A percentile compares a stretch with the other conserved stretches of the same genome.
phyloP scores from a whole-genome alignment of 1,140 invertebrate species.

The Apis florea region DNA sequence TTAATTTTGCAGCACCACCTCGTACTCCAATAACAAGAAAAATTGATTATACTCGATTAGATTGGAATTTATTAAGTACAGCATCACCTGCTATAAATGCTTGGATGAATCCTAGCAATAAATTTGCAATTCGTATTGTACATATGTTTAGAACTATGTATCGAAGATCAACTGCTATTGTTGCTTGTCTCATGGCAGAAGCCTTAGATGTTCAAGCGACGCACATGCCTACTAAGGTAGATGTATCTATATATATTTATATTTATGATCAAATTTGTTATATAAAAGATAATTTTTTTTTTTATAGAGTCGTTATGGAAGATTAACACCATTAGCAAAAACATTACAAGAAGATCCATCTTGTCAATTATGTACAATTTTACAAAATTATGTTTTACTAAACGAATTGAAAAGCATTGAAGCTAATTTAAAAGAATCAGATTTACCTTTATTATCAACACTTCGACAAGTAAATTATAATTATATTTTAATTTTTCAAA shows the following conservation, averaged over 20 bases:
- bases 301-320: constrained; percentile 92
- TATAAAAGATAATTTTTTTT: constrained; percentile 10
- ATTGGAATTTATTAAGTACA: constrained; percentile 98
- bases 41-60: constrained; percentile 95
- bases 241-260: constrained; percentile 4
- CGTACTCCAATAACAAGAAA: constrained; percentile 96
- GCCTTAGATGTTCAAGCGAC: constrained; percentile 92
- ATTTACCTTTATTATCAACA: constrained; percentile 92
- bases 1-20: constrained; percentile 98
- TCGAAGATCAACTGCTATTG: constrained; percentile 90
- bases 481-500: constrained; percentile 2
- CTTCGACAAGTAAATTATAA: constrained; percentile 86
- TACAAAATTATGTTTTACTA: constrained; percentile 91
- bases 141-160: constrained; percentile 89
- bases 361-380: constrained; percentile 94
- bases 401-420: constrained; percentile 89
- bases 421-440: constrained; percentile 89
- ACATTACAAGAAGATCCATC: constrained; percentile 97
- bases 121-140: constrained; percentile 90
- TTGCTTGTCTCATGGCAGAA: constrained; percentile 97
- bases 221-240: constrained; percentile 91
- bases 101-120: constrained; percentile 97
- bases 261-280: background rate
- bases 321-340: constrained; percentile 92
- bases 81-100: constrained; percentile 97